Base-by-base conservation (phyloP, 2,888 invertebrate species). In the Ephialtes manifestator region DNA sequence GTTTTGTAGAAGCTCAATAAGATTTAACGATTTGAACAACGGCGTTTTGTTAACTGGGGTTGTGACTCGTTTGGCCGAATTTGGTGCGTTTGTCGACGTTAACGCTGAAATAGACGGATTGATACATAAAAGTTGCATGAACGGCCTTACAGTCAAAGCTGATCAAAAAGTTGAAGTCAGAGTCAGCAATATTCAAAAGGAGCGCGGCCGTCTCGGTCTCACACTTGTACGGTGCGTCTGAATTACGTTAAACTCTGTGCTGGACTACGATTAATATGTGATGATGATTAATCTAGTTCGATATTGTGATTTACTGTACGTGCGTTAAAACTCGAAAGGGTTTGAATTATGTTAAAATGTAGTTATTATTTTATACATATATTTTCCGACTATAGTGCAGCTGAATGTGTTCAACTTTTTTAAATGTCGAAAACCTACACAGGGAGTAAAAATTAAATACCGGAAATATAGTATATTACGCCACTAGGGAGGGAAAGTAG, bases 71-170 rank as follows among this genome's bases (percentile, higher is more conserved):
- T 96, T 97, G 0, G 98, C 98, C 0, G 97, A 97, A 86, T 99
- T 99, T 94, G 99, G 99, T 0, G 97, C 97, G 72, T 99, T 99
- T 94, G 97, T 98, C 0, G 99, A 99, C 92, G 96, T 97, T 87
- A 97, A 98, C 0, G 96, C 97, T 0, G 96, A 96, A 31, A 95
- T 94, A 72, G 95, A 96, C 91, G 97, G 97, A 0, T 94, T 98
- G 13, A 96, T 98, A 86, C 97, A 97, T 89, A 94, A 92, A 0
- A 96, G 95, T 87, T 95, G 96, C 71, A 94, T 96, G 92, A 95
- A 95, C 7, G 95, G 95, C 11, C 91, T 94, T 39, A 94, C 94
- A 0, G 94, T 97, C 0, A 95, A 95, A 89, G 94, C 97, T 18
- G 97, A 97, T 0, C 96, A 97, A 92, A 95, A 96, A 55, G 96